Evolutionary conservation across 2,888 invertebrate genomes (phyloP).

Genomic region (Amphiduros pacificus): DNA sequence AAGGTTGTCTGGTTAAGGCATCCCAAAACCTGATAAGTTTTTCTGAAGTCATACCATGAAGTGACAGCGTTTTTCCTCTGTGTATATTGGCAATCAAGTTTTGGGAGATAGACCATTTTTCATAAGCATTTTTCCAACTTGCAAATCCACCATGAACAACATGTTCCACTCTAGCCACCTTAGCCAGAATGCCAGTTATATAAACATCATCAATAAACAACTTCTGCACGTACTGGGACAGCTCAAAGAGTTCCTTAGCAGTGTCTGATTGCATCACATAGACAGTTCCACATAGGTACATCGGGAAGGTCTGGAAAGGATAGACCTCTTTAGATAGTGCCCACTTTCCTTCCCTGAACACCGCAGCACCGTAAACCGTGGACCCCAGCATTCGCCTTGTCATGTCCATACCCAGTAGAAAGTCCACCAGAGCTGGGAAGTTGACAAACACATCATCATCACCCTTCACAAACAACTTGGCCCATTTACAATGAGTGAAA

Average conservation of each 20-base stretch:
- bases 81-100: too few relatives aligned
- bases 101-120: too few relatives aligned
- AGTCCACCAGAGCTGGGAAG: too few relatives aligned
- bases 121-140: too few relatives aligned
- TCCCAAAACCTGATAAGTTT: too few relatives aligned
- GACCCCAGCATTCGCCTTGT: slow-evolving; percentile 21
- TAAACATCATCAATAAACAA: slow-evolving; percentile 43
- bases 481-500: slow-evolving; percentile 46
- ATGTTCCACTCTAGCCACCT: slow-evolving; percentile 18
- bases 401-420: too few relatives aligned
- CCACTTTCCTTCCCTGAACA: slow-evolving; percentile 9
- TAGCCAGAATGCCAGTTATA: slow-evolving; percentile 40
- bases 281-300: slow-evolving; percentile 14
- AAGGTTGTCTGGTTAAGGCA: too few relatives aligned
- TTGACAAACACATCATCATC: slow-evolving; percentile 62
- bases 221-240: slow-evolving; percentile 33
- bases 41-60: too few relatives aligned
- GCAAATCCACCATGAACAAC: too few relatives aligned
- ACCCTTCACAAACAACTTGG: slow-evolving; percentile 55
- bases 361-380: not conserved
- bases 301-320: slow-evolving; percentile 11
- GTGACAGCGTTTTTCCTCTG: too few relatives aligned
- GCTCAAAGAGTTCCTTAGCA: slow-evolving; percentile 3
- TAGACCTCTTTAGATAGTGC: slow-evolving; percentile 7
- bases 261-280: slow-evolving; percentile 11